These are phyloP conservation scores for Geodia barretti DNA, from an alignment of 37 sponge, comb jelly and placozoan species.

Conservation along the genomic window DNA sequence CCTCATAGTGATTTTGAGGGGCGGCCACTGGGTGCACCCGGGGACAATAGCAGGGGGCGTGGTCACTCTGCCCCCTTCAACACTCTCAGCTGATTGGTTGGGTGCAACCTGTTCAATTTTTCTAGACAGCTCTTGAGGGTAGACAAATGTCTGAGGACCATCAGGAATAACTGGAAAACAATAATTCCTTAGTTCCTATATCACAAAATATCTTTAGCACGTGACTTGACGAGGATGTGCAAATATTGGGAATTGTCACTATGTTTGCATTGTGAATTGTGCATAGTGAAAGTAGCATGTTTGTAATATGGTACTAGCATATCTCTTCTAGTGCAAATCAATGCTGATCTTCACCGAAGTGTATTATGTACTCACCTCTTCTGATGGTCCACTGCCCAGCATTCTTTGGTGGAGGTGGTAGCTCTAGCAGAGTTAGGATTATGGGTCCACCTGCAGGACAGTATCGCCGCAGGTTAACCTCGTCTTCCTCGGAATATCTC, in stretches of 20 bases:
- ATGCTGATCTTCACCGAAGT: too few species aligned
- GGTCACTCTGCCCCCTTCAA: not conserved
- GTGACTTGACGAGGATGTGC: too few species aligned
- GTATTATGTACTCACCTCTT: too few species aligned
- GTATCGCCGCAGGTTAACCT: constrained; percentile 79
- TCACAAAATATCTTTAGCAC: too few species aligned
- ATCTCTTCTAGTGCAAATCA: too few species aligned
- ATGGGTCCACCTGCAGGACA: constrained; percentile 69
- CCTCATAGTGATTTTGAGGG: constrained; percentile 43
- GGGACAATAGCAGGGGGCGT: constrained; percentile 9
- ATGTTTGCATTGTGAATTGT: too few species aligned
- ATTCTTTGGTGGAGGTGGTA: constrained; percentile 81
- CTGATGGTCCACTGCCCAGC: constrained; percentile 75
- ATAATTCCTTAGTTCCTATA: not conserved
- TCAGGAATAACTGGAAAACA: not conserved
- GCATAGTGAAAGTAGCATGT: too few species aligned
- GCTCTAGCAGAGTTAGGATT: constrained; percentile 61
- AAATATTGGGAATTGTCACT: too few species aligned
- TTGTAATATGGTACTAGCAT: too few species aligned
- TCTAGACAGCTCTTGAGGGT: constrained; percentile 21
- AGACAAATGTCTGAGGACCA: not conserved
- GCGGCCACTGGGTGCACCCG: constrained; percentile 30
- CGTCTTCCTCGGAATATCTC: constrained; percentile 47
- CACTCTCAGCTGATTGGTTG: not conserved
- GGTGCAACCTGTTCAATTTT: not conserved